Percentiles rank a stretch among this genome's conserved stretches.
Conservation (phyloP, 2,797 vertebrate species). For the Paguma larvata region DNA sequence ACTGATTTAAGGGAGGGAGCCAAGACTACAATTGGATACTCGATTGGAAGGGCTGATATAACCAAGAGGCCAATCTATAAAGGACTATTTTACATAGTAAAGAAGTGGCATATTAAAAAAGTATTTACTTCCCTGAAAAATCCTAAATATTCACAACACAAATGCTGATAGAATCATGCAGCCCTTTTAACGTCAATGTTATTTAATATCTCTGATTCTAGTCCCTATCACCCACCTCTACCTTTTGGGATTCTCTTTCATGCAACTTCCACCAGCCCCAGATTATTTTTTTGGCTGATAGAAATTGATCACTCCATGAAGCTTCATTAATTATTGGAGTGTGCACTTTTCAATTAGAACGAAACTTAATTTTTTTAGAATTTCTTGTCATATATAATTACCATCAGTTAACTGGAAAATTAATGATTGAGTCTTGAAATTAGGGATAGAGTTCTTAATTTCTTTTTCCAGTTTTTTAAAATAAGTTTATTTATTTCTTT, state of each 20-base stretch:
- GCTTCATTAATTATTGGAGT: not conserved
- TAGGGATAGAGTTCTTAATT: not conserved
- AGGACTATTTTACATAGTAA: conserved; percentile 78
- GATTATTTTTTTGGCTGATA: not conserved
- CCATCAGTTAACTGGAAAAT: not conserved
- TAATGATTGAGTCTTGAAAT: conserved; percentile 20
- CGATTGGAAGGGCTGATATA: conserved; percentile 79
- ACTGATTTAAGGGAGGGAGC: conserved; percentile 76
- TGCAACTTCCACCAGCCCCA: not conserved
- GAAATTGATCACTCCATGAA: not conserved
- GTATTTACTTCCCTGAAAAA: conserved; percentile 71
- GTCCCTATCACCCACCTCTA: not conserved
- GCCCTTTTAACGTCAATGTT: conserved; percentile 18
- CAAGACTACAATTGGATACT: conserved; percentile 79
- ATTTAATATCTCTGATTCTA: conserved; percentile 40
- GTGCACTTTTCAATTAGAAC: conserved; percentile 39
- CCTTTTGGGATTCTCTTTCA: not conserved
- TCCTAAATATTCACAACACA: conserved; percentile 69
- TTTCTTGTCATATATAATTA: not conserved
- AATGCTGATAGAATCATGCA: conserved; percentile 49
- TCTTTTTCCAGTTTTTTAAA: too few species aligned
- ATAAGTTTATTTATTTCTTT: too few species aligned
- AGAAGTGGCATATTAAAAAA: conserved; percentile 63
- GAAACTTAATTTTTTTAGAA: not conserved
- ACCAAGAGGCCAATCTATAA: conserved; percentile 78